These are phyloP conservation scores for Alentia gelatinosa DNA, from an alignment of 2,888 invertebrate species.

Conservation along the genomic window DNA sequence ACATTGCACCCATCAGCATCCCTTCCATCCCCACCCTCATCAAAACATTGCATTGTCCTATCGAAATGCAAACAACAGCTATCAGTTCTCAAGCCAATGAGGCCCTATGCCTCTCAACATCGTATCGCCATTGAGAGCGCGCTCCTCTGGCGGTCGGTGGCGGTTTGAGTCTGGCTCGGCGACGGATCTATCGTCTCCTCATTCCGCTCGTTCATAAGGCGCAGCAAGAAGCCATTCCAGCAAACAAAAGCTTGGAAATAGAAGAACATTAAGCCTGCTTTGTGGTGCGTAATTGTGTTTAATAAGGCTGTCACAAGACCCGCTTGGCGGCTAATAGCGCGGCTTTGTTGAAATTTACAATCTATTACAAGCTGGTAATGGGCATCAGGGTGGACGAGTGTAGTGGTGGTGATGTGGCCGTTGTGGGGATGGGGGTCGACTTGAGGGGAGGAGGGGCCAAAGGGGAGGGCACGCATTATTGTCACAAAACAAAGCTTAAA, in stretches of 20 bases:
- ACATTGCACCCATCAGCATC: no score
- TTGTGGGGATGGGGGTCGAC: neutral
- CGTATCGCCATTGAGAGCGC: neutral
- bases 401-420: neutral
- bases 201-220: neutral
- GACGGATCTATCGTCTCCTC: neutral
- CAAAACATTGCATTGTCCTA: no score
- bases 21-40: no score
- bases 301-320: constrained; percentile 20
- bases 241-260: constrained; percentile 26
- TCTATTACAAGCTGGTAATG: constrained; percentile 32
- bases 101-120: no score
- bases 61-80: no score
- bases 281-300: constrained; percentile 21
- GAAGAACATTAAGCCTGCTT: constrained; percentile 22
- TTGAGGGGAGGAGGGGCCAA: no score
- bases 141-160: neutral
- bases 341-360: constrained; percentile 46
- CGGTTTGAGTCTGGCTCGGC: neutral
- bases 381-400: neutral
- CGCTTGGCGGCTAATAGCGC: constrained; percentile 13
- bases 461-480: no score
- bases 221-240: neutral
- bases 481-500: no score
- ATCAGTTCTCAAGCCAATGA: no score